Evolutionary conservation across 2,888 invertebrate species (phyloP), one percentile per base, ranked within the genome.

Genomic region (Gari tellinella): DNA sequence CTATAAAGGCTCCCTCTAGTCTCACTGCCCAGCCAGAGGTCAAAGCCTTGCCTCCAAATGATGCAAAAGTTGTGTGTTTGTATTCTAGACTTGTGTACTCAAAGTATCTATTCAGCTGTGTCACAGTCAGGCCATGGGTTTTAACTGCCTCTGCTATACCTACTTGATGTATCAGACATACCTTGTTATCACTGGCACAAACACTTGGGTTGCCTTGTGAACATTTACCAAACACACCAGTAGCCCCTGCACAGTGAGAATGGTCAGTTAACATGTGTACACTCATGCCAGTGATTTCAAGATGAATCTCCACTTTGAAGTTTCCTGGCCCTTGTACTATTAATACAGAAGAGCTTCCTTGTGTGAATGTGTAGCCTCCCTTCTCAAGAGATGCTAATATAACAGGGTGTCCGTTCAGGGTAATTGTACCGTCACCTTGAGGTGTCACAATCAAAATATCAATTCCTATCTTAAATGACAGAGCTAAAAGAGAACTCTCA

Each of bases 221-320:
- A 21, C 65, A 66, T 45, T 56, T 66, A n/a, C 72, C 72, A 26
- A 72, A 40, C 3, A 72, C 37, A 40, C 72, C 72, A 10, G 65
- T 49, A 25, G 72, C 55, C 8, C 37, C 21, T 19, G 14, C 21
- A 41, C 72, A 72, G 19, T 58, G 58, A 26, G 66, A 37, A 21
- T 65, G 57, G 19, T 53, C 53, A 14, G 61, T 56, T 31, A 41
- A 56, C 37, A 72, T 8, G 17, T 56, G 45, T 12, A 68, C 19
- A 46, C 43, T 41, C 55, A 68, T 55, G 14, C 61, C 53, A 31
- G 55, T 49, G 19, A 26, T 55, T n/a, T 21, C 38, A 19, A 68
- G 51, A 41, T 55, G 46, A 26, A 61, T 48, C 2, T 19, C 26
- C 21, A 61, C 21, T 21, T 61, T 46, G 52, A 62, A 72, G 21